Conservation (phyloP, 2,888 invertebrate species). For the Dione vanillae region DNA sequence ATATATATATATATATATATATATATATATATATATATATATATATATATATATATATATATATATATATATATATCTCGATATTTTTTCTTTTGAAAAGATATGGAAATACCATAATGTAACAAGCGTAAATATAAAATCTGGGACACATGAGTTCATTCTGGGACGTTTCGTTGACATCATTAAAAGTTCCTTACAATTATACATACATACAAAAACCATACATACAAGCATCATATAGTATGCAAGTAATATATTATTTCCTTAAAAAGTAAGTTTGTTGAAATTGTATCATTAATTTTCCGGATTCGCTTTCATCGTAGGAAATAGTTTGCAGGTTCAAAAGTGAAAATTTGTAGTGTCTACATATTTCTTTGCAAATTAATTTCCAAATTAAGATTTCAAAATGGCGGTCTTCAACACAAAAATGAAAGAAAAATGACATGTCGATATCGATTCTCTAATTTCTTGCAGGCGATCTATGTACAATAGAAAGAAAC, state of each 20-base stretch:
- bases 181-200: constrained; percentile 31
- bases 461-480: too few species aligned
- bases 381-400: too few species aligned
- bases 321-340: not conserved
- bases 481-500: too few species aligned
- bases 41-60: too few species aligned
- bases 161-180: constrained; percentile 26
- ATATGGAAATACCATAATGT: not conserved
- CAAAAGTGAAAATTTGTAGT: not conserved
- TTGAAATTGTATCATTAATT: not conserved
- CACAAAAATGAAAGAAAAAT: too few species aligned
- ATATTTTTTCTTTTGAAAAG: not conserved
- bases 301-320: not conserved
- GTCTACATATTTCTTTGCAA: not conserved
- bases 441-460: too few species aligned
- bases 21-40: too few species aligned
- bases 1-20: too few species aligned
- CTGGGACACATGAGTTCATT: constrained; percentile 9
- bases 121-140: constrained; percentile 14
- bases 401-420: too few species aligned
- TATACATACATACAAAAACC: constrained; percentile 1
- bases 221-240: not conserved
- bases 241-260: not conserved
- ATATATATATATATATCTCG: too few species aligned
- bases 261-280: not conserved